Evolutionary conservation across 2,888 invertebrate genomes (phyloP), one percentile per base, ranked within the genome.

Genomic region (Leucoptera coffeella): DNA sequence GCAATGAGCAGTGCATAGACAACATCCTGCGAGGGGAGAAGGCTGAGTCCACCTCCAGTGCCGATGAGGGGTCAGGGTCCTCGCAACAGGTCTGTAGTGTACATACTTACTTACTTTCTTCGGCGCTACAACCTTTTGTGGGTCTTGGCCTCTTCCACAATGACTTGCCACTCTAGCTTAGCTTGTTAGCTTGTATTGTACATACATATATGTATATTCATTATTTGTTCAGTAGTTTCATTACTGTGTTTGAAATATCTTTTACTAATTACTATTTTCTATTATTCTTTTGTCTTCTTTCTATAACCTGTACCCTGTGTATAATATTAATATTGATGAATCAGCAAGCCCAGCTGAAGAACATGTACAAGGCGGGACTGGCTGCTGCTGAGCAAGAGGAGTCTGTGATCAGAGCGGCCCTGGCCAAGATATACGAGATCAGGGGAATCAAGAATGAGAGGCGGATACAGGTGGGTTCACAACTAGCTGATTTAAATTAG

Each of bases 361-460:
- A 73, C 15, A 57, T 91, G 14, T 89, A 90, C 43, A 87, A 84
- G 48, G 74, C 82, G 9, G 87, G 89, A 1, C 69, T 92, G 29
- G 65, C 78, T 19, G 92, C 93, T 42, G 84, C 91, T 1, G 82
- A 85, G 33, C 80, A 83, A 39, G 94, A 95, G 50, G 89, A 93
- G 42, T 82, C 85, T 32, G 59, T 86, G 0, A 72, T 95, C 8
- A 73, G 92, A 5, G 82, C 83, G 34, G 89, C 92, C 0, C 55
- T 95, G 14, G 78, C 84, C 12, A 85, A 88, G 45, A 92, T 96
- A 27, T 84, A 86, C 41, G 93, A 95, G 54, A 92, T 95, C 29
- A 77, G 92, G 23, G 78, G 82, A 15, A 89, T 95, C 15, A 80
- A 89, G 42, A 90, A 93, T 56, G 92, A 92, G 45, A 75, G 89